These are phyloP conservation scores for Lycia hirtaria DNA, from an alignment of 2,888 invertebrate species.

Conservation along the genomic window DNA sequence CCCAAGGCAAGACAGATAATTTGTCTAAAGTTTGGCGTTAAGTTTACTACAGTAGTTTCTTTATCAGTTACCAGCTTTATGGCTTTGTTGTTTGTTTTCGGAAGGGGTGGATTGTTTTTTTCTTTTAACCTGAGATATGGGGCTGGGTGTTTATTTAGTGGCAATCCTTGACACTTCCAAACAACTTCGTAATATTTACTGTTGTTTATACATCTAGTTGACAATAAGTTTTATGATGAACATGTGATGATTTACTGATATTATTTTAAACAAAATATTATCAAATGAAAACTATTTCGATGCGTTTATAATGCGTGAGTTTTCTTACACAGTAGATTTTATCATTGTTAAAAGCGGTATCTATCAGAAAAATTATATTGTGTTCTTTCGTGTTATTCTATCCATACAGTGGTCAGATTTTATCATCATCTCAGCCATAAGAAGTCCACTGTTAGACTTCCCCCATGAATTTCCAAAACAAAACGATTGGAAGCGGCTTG, in stretches of 20 bases:
- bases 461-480: too few species aligned
- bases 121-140: slow-evolving; percentile 18
- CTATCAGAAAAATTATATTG: too few species aligned
- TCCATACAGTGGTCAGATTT: too few species aligned
- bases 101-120: slow-evolving; percentile 22
- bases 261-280: too few species aligned
- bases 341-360: too few species aligned
- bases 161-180: neutral
- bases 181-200: neutral
- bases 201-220: neutral
- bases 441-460: too few species aligned
- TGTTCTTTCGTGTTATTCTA: too few species aligned
- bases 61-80: slow-evolving; percentile 55
- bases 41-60: slow-evolving; percentile 60
- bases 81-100: slow-evolving; percentile 45
- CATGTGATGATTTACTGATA: neutral
- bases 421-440: too few species aligned
- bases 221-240: neutral
- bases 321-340: too few species aligned
- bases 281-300: too few species aligned
- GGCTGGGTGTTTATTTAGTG: slow-evolving; percentile 8
- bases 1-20: slow-evolving; percentile 59
- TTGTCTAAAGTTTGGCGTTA: slow-evolving; percentile 59
- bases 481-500: too few species aligned
- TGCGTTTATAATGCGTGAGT: too few species aligned